Evolutionary conservation across 2,888 invertebrate species (phyloP).

Genomic region (Orthosia incerta): DNA sequence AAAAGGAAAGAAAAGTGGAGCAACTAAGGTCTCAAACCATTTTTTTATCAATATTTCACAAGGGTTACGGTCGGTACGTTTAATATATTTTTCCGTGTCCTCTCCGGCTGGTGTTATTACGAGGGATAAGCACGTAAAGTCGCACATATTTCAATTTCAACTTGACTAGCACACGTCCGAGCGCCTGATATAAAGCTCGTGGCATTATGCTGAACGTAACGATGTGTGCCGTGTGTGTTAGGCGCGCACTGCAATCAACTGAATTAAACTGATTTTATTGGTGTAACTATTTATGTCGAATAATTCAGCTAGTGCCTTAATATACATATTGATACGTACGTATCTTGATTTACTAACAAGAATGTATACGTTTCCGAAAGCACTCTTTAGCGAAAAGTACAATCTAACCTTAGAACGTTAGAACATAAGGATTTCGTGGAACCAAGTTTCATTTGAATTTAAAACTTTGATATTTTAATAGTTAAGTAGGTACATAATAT

Average conservation of each 20-base stretch:
- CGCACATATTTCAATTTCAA: slow-evolving; percentile 60
- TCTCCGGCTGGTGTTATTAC: slow-evolving; percentile 35
- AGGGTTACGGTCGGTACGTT: slow-evolving; percentile 18
- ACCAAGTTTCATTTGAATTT: slow-evolving; percentile 3
- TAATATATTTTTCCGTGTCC: slow-evolving; percentile 36
- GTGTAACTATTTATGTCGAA: neutral
- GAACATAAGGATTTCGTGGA: neutral
- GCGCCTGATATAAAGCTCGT: slow-evolving; percentile 59
- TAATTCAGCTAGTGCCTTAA: neutral
- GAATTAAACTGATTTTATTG: slow-evolving; percentile 15
- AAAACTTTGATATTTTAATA: neutral
- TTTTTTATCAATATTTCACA: slow-evolving; percentile 41
- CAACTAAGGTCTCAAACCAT: slow-evolving; percentile 15
- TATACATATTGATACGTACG: neutral
- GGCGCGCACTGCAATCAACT: slow-evolving; percentile 42
- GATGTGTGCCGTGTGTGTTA: slow-evolving; percentile 52
- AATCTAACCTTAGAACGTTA: too few species aligned
- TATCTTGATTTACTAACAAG: neutral
- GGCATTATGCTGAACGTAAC: slow-evolving; percentile 55
- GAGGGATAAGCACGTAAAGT: slow-evolving; percentile 54
- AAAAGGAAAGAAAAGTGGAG: slow-evolving; percentile 4
- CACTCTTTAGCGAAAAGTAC: neutral
- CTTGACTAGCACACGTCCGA: slow-evolving; percentile 38
- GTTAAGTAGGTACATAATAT: neutral
- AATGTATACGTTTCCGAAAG: neutral